Conservation (phyloP, 2,888 invertebrate genomes). For the Notodonta dromedarius region DNA sequence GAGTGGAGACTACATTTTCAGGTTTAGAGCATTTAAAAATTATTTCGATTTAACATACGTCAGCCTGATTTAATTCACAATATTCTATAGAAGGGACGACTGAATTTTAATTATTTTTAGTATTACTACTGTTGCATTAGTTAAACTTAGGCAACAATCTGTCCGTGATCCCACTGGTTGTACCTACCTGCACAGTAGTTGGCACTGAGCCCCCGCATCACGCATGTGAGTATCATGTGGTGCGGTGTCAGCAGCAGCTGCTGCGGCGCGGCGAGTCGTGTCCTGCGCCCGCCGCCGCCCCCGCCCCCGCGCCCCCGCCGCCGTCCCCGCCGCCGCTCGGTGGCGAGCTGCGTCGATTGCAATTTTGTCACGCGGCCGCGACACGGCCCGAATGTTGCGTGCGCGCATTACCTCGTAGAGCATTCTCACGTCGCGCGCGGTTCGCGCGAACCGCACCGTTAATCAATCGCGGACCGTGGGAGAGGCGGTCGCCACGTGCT, state of each 20-base stretch:
- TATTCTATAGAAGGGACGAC: no score
- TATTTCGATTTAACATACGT: no score
- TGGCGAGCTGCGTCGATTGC: slow-evolving; percentile 36
- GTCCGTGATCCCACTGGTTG: neutral
- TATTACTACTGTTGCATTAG: no score
- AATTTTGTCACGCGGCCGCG: slow-evolving; percentile 60
- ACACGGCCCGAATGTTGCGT: slow-evolving; percentile 56
- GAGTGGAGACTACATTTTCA: no score
- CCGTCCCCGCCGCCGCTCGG: slow-evolving; percentile 7
- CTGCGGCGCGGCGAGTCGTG: slow-evolving; percentile 5
- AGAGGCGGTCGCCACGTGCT: slow-evolving; percentile 28
- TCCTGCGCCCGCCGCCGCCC: slow-evolving; percentile 6
- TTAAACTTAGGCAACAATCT: neutral
- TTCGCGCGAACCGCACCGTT: slow-evolving; percentile 64
- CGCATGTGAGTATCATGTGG: neutral
- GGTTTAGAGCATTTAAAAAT: no score
- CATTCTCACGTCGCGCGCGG: slow-evolving; percentile 59
- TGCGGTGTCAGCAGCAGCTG: neutral
- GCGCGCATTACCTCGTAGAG: slow-evolving; percentile 53
- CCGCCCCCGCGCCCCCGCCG: neutral
- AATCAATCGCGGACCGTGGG: slow-evolving; percentile 70
- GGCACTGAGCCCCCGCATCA: slow-evolving; percentile 1
- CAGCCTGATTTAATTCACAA: no score
- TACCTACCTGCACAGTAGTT: no score
- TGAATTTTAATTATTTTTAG: no score